Conservation (phyloP, 1,140 invertebrate species). For the Sycophila sp. region DNA sequence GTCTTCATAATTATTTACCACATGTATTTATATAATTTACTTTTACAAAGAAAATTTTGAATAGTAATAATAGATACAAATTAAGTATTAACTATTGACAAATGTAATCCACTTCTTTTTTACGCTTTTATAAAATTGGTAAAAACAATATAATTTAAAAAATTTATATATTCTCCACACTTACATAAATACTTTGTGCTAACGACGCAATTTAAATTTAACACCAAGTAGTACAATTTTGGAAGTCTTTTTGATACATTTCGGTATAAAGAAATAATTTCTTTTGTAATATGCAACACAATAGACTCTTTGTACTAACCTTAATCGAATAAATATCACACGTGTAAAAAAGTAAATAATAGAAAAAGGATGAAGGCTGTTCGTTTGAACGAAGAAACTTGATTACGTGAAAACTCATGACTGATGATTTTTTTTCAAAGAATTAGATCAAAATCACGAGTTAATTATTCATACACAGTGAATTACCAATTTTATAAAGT, state of each 20-base stretch:
- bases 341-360: conserved; percentile 6
- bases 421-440: background rate
- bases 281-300: background rate
- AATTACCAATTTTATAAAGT: no score
- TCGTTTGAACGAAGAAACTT: no score
- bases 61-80: background rate
- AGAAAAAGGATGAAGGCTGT: background rate
- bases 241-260: background rate
- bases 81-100: background rate
- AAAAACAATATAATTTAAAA: conserved; percentile 15
- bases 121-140: background rate
- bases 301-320: background rate
- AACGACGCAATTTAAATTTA: background rate
- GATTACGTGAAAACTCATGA: no score
- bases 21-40: background rate
- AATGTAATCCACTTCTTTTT: no score
- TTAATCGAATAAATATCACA: background rate
- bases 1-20: background rate
- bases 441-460: background rate
- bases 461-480: no score
- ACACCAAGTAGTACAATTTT: background rate
- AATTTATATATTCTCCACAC: conserved; percentile 6
- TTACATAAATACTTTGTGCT: background rate
- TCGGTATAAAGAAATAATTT: background rate
- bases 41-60: background rate